These are phyloP conservation scores for Sorex araneus DNA, from an alignment of 2,113 vertebrate species.

Conservation along the genomic window DNA sequence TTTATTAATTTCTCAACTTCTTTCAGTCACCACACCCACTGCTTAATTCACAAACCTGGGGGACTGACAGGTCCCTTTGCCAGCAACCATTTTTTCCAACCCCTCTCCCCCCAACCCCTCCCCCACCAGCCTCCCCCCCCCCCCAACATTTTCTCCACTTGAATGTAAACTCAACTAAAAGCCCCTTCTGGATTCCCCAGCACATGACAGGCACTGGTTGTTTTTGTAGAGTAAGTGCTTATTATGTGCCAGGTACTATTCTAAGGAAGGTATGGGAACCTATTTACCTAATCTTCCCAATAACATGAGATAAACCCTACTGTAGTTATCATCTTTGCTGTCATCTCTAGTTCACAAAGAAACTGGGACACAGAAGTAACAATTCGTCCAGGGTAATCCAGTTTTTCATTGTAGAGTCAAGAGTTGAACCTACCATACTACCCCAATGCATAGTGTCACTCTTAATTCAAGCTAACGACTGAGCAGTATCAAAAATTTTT, in stretches of 20 bases:
- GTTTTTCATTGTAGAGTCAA: background rate
- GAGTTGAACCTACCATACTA: slow-evolving; percentile 20
- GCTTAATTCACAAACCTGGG: background rate
- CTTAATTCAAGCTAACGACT: slow-evolving; percentile 43
- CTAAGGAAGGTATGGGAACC: slow-evolving; percentile 19
- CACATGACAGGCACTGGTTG: background rate
- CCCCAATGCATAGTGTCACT: background rate
- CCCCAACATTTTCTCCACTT: background rate
- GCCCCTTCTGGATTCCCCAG: background rate
- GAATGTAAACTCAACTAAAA: background rate
- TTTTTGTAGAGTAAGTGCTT: slow-evolving; percentile 30
- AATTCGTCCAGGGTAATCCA: slow-evolving; percentile 50
- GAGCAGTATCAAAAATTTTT: background rate
- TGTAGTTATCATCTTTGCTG: background rate
- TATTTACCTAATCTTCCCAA: slow-evolving; percentile 23
- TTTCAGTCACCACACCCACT: background rate
- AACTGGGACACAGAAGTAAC: slow-evolving; percentile 33
- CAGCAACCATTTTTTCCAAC: slow-evolving; percentile 1
- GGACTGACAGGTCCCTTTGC: background rate
- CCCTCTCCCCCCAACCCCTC: too few relatives aligned
- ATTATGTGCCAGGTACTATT: background rate
- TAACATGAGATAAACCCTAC: background rate
- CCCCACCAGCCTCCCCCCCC: background rate
- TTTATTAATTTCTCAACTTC: background rate
- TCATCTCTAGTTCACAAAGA: slow-evolving; percentile 49